Percentiles rank a stretch among this genome's conserved stretches.
Evolutionary conservation across 2,797 vertebrate species (phyloP).

Genomic region (Poeciliopsis infans): DNA sequence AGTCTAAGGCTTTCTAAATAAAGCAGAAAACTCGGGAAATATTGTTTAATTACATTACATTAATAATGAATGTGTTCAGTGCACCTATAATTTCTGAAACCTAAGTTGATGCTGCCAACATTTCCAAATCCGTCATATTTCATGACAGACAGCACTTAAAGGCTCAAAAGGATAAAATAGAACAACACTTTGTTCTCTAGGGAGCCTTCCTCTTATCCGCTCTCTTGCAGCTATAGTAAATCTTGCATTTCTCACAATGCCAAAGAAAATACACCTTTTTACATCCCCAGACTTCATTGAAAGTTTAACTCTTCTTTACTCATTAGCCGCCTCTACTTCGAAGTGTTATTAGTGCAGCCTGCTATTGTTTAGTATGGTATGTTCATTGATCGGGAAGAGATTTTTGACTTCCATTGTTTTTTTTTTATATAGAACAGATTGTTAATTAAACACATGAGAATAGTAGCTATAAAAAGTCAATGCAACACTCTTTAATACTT

Average conservation of each 20-base stretch:
- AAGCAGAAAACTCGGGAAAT: not conserved
- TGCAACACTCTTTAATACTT: not conserved
- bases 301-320: not conserved
- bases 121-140: not conserved
- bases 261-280: not conserved
- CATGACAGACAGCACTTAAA: not conserved
- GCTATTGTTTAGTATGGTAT: not conserved
- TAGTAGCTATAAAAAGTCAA: not conserved
- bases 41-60: not conserved
- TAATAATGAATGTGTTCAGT: not conserved
- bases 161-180: not conserved
- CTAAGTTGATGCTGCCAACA: not conserved
- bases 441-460: not conserved
- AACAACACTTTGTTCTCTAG: not conserved
- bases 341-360: not conserved
- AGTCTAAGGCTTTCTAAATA: not conserved
- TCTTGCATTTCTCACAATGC: not conserved
- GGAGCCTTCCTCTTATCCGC: not conserved
- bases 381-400: not conserved
- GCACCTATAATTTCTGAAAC: not conserved
- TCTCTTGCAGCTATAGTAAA: not conserved
- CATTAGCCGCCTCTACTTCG: not conserved
- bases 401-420: not conserved
- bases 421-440: not conserved
- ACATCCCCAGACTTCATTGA: not conserved